A percentile compares a stretch with the other conserved stretches of the same genome.
phyloP scores from a whole-genome alignment of 2,113 vertebrate genomes.

The Meleagris gallopavo region DNA sequence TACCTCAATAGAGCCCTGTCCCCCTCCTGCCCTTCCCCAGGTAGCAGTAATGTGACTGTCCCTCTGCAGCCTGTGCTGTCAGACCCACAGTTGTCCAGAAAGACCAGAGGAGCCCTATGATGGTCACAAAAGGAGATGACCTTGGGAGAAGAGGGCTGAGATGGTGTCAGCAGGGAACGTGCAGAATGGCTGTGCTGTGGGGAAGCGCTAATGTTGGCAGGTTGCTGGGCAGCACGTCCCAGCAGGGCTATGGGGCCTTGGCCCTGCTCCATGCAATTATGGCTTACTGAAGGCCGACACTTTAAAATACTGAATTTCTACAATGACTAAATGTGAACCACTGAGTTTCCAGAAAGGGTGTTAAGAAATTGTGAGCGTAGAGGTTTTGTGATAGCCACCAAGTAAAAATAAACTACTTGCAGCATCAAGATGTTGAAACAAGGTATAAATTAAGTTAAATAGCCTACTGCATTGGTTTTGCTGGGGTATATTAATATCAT shows the following conservation, averaged over 20 bases:
- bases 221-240: neutral
- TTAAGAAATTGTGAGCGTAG: neutral
- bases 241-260: neutral
- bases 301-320: neutral
- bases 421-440: neutral
- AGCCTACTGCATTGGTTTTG: neutral
- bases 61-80: neutral
- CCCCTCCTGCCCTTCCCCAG: neutral
- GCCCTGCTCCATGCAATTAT: neutral
- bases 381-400: neutral
- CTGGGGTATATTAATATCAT: neutral
- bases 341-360: neutral
- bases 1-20: neutral
- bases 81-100: neutral
- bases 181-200: neutral
- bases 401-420: neutral
- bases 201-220: neutral
- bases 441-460: neutral
- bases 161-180: neutral
- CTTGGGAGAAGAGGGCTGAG: neutral
- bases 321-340: neutral
- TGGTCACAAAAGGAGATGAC: neutral
- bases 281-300: neutral
- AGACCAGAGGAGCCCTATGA: neutral
- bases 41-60: fast-evolving